Percentiles rank a stretch among this genome's conserved stretches.
Evolutionary conservation across 2,113 vertebrate species (phyloP).

Genomic region (Dicaeum eximium): DNA sequence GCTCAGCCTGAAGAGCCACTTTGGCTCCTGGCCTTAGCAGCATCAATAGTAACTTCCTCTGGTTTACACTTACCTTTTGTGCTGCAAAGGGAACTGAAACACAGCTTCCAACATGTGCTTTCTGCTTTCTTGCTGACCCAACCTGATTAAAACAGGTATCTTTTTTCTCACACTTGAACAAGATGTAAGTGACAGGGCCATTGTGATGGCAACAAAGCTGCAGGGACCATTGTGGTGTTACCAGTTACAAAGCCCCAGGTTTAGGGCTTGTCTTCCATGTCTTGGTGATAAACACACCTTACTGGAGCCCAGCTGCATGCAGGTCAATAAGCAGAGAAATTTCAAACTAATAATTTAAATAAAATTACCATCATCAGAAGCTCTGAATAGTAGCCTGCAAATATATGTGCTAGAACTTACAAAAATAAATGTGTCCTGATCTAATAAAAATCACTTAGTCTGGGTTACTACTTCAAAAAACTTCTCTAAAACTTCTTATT

Average conservation of each 20-base stretch:
- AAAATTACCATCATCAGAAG: background rate
- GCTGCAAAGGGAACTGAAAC: background rate
- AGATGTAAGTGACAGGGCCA: background rate
- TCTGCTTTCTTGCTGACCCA: background rate
- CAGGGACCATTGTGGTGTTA: background rate
- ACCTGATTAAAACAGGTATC: background rate
- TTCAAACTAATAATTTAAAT: background rate
- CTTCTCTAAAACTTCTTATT: background rate
- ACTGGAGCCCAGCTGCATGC: background rate
- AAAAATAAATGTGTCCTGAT: background rate
- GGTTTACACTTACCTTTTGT: background rate
- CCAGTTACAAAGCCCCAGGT: background rate
- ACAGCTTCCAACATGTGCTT: background rate
- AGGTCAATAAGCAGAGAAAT: background rate
- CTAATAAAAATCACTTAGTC: background rate
- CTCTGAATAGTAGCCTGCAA: background rate
- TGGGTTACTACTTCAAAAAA: background rate
- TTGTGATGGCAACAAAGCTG: background rate
- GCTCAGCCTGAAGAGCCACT: accelerated
- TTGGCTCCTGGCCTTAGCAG: background rate
- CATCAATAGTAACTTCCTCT: background rate
- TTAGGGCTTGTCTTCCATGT: background rate
- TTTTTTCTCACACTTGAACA: background rate
- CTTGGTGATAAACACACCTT: background rate
- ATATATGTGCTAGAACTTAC: background rate